Evolutionary conservation across 2,113 vertebrate species (phyloP).

Genomic region (Arothron firmamentum): DNA sequence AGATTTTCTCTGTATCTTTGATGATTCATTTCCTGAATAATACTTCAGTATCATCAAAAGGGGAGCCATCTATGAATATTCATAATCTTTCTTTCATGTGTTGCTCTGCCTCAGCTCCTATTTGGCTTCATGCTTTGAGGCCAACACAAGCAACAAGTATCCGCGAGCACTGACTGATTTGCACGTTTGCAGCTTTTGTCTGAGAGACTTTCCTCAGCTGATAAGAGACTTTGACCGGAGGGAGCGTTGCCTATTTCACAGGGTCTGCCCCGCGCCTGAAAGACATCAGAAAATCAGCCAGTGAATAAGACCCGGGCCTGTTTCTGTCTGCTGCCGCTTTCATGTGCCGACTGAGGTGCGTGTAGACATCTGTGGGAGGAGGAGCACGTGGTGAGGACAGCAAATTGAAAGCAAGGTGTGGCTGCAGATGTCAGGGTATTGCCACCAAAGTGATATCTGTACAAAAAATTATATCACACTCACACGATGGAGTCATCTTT

Average conservation of each 20-base stretch:
- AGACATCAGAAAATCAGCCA: conserved; percentile 41
- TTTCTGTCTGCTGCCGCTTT: conserved; percentile 35
- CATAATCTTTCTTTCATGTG: conserved; percentile 2
- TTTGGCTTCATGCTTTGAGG: conserved; percentile 14
- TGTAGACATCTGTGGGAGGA: conserved; percentile 3
- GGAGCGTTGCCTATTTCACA: too few species aligned
- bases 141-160: conserved; percentile 6
- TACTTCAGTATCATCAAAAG: conserved; percentile 4
- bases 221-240: conserved; percentile 19
- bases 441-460: conserved; percentile 36
- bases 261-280: not conserved
- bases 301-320: conserved; percentile 19
- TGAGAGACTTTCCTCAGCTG: conserved; percentile 14
- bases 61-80: conserved; percentile 20
- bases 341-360: conserved; percentile 44
- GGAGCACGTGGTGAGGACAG: conserved; percentile 11
- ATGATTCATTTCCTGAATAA: conserved; percentile 7
- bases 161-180: not conserved
- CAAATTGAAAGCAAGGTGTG: conserved; percentile 19
- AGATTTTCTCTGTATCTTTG: not conserved
- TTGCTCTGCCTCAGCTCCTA: conserved; percentile 3
- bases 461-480: not conserved
- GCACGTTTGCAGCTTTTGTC: conserved; percentile 31
- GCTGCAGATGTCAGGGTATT: conserved; percentile 13
- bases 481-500: not conserved